phyloP scores from a whole-genome alignment of 2,888 invertebrate species.

The Agrilus cyanescens region DNA sequence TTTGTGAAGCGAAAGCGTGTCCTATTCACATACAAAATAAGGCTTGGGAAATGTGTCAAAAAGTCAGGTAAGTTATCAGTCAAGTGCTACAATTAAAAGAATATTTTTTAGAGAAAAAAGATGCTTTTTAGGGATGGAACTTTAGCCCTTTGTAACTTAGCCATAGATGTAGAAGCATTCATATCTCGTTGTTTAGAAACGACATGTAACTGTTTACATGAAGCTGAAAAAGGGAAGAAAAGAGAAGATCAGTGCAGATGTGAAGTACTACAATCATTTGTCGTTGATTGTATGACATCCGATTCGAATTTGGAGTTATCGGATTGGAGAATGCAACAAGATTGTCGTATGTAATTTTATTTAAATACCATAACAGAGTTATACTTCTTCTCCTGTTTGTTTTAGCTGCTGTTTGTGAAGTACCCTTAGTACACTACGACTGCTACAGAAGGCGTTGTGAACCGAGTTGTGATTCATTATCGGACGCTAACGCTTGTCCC shows the following conservation, averaged over 20 bases:
- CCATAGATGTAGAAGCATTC: constrained; percentile 56
- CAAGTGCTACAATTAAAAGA: not conserved
- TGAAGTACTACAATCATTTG: constrained; percentile 53
- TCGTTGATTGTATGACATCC: constrained; percentile 59
- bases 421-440: constrained; percentile 69
- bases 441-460: constrained; percentile 73
- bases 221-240: constrained; percentile 30
- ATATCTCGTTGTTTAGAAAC: constrained; percentile 62
- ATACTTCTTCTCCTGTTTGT: constrained; percentile 8
- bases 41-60: constrained; percentile 56
- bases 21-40: constrained; percentile 48
- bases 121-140: constrained; percentile 39
- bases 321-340: constrained; percentile 57
- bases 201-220: constrained; percentile 59
- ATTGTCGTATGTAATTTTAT: constrained; percentile 49
- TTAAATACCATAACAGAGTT: not conserved
- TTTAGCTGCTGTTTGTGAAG: constrained; percentile 56
- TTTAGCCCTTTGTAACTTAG: constrained; percentile 50
- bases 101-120: constrained; percentile 14
- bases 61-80: constrained; percentile 44
- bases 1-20: constrained; percentile 51
- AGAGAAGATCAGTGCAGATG: constrained; percentile 52
- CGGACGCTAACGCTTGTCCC: constrained; percentile 49
- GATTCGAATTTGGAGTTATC: constrained; percentile 51
- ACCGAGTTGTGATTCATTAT: constrained; percentile 55